These are phyloP conservation scores for Hylyphantes graminicola DNA, from an alignment of 1,140 invertebrate genomes.

Conservation along the genomic window DNA sequence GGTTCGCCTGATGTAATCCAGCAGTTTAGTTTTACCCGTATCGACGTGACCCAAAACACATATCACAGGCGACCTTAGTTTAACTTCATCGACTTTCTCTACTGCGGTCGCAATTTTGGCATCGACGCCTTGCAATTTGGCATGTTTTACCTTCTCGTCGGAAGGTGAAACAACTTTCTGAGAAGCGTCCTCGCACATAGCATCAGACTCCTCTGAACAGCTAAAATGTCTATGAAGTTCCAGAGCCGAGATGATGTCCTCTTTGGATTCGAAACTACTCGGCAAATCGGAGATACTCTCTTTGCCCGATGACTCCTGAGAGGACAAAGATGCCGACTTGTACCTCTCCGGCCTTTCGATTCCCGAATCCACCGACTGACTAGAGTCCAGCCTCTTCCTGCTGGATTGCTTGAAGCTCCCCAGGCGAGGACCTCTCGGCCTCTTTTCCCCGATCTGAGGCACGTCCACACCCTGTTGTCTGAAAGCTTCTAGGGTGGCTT, in stretches of 20 bases:
- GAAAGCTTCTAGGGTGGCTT: slow-evolving; percentile 86
- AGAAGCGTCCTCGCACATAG: neutral
- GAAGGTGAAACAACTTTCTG: neutral
- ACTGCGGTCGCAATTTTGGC: slow-evolving; percentile 85
- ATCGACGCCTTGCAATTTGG: slow-evolving; percentile 66
- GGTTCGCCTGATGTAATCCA: slow-evolving; percentile 88
- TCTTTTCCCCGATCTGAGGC: slow-evolving; percentile 73
- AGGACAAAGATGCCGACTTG: slow-evolving; percentile 48
- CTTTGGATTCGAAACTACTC: slow-evolving; percentile 39
- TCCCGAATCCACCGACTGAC: slow-evolving; percentile 51
- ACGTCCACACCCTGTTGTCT: slow-evolving; percentile 83
- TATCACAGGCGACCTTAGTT: slow-evolving; percentile 93
- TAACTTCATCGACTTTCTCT: slow-evolving; percentile 72
- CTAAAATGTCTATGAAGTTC: neutral
- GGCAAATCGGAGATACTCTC: slow-evolving; percentile 25
- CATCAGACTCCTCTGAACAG: slow-evolving; percentile 41
- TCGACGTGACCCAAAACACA: slow-evolving; percentile 99
- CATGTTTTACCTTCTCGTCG: neutral
- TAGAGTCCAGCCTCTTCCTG: slow-evolving; percentile 50
- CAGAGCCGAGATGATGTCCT: neutral
- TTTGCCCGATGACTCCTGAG: slow-evolving; percentile 37
- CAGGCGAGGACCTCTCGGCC: neutral
- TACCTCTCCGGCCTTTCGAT: slow-evolving; percentile 52
- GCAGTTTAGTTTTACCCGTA: slow-evolving; percentile 99
- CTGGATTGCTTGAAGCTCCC: slow-evolving; percentile 10